These are phyloP conservation scores for Mormyrops attenuatus DNA, from an alignment of 2,797 vertebrate species.

Conservation along the genomic window DNA sequence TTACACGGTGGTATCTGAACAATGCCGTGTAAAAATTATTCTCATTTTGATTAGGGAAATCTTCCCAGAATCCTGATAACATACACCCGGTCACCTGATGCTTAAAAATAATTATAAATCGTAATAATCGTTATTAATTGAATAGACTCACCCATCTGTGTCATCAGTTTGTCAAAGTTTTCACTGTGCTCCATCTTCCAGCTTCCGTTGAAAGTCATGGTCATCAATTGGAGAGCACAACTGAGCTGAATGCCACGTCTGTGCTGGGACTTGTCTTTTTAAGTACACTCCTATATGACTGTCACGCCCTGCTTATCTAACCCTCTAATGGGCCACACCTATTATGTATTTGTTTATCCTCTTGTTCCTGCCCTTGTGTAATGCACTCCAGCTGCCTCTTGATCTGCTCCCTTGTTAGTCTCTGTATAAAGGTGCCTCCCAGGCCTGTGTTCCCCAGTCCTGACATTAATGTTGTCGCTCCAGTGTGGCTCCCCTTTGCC, in stretches of 20 bases:
- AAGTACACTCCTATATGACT: constrained; percentile 63
- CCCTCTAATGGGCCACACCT: no score
- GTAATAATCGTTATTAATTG: not conserved
- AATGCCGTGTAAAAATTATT: not conserved
- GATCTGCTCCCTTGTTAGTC: no score
- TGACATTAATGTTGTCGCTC: no score
- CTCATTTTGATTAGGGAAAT: not conserved
- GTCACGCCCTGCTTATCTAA: no score
- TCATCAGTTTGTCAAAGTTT: constrained; percentile 90
- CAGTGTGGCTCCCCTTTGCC: no score
- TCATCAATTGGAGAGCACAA: constrained; percentile 24
- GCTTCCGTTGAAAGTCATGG: constrained; percentile 74
- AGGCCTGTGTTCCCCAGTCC: no score
- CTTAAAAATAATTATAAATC: not conserved
- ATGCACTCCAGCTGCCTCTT: no score
- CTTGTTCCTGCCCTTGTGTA: no score
- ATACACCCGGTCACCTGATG: not conserved
- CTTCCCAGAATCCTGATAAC: not conserved
- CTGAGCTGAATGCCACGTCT: constrained; percentile 29
- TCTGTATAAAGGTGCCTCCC: no score
- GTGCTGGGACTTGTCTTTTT: constrained; percentile 36
- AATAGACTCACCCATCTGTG: constrained; percentile 75
- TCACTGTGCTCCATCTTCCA: constrained; percentile 79
- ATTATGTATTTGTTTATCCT: no score
- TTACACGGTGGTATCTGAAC: not conserved